phyloP scores from a whole-genome alignment of 2,888 invertebrate species.

The Ormyrus labotus region DNA sequence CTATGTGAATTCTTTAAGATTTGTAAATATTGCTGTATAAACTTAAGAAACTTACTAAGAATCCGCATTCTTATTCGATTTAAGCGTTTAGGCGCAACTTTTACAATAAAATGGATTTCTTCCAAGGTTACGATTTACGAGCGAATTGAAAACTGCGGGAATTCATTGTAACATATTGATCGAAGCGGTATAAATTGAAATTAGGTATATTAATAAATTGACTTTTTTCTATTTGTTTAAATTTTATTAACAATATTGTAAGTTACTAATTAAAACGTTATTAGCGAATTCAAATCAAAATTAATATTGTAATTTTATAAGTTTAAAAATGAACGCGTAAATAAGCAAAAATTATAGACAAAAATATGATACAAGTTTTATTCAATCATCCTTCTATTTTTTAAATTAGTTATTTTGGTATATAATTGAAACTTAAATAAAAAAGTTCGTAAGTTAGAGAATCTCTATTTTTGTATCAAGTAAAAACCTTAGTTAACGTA shows the following conservation, averaged over 20 bases:
- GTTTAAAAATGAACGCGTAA: constrained; percentile 8
- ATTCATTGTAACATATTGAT: constrained; percentile 36
- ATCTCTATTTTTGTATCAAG: too few relatives aligned
- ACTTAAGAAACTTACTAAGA: constrained; percentile 37
- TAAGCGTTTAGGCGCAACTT: constrained; percentile 29
- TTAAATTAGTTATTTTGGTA: too few relatives aligned
- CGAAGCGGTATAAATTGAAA: constrained; percentile 22
- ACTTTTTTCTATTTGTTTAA: constrained; percentile 13
- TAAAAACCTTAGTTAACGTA: too few relatives aligned
- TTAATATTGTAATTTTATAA: neutral
- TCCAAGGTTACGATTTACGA: constrained; percentile 21
- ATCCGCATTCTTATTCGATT: constrained; percentile 33
- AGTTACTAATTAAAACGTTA: neutral
- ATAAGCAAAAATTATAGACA: neutral
- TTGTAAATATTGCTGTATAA: constrained; percentile 70
- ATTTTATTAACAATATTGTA: constrained; percentile 10
- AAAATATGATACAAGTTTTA: constrained; percentile 18
- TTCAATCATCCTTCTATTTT: neutral
- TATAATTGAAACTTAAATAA: too few relatives aligned
- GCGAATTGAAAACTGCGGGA: constrained; percentile 11
- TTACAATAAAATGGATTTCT: constrained; percentile 2
- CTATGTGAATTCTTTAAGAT: constrained; percentile 60
- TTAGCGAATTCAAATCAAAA: constrained; percentile 22
- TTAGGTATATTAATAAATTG: constrained; percentile 5
- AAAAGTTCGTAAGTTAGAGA: too few relatives aligned